Evolutionary conservation across 2,797 vertebrate species (phyloP).

Genomic region (Lacerta agilis): DNA sequence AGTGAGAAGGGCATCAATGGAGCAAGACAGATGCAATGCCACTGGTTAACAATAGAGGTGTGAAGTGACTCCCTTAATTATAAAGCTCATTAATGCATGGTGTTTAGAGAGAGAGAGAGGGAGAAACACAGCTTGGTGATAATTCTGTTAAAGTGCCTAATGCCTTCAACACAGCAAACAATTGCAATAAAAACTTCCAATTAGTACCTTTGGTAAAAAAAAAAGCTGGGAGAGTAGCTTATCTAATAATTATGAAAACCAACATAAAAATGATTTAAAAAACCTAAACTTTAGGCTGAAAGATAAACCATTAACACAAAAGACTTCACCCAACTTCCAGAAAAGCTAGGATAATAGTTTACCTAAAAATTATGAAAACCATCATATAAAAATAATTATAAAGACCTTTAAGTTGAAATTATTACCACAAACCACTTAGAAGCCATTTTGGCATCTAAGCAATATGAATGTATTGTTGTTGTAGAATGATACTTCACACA

Average conservation of each 20-base stretch:
- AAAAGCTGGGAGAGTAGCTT: slow-evolving; percentile 61
- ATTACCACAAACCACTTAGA: background rate
- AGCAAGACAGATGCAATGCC: slow-evolving; percentile 87
- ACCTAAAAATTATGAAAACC: too few relatives aligned
- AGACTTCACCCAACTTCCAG: background rate
- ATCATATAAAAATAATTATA: too few relatives aligned
- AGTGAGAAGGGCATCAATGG: slow-evolving; percentile 77
- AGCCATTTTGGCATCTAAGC: too few relatives aligned
- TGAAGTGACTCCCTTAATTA: slow-evolving; percentile 86
- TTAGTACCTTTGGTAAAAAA: slow-evolving; percentile 65
- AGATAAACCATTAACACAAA: slow-evolving; percentile 38
- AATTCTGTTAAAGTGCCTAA: slow-evolving; percentile 69
- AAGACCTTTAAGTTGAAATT: background rate
- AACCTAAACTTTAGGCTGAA: slow-evolving; percentile 12
- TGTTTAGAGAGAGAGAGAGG: slow-evolving; percentile 59
- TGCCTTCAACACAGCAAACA: slow-evolving; percentile 66
- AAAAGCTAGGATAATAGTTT: too few relatives aligned
- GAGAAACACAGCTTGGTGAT: slow-evolving; percentile 61
- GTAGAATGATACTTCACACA: background rate
- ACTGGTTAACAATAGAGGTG: slow-evolving; percentile 83
- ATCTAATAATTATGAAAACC: slow-evolving; percentile 60
- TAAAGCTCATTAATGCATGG: slow-evolving; percentile 81
- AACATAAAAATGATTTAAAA: slow-evolving; percentile 54
- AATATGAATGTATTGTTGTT: too few relatives aligned
- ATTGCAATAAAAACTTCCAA: slow-evolving; percentile 68